These are phyloP conservation scores for Onychostoma macrolepis DNA, from an alignment of 2,113 vertebrate genomes.

Conservation along the genomic window DNA sequence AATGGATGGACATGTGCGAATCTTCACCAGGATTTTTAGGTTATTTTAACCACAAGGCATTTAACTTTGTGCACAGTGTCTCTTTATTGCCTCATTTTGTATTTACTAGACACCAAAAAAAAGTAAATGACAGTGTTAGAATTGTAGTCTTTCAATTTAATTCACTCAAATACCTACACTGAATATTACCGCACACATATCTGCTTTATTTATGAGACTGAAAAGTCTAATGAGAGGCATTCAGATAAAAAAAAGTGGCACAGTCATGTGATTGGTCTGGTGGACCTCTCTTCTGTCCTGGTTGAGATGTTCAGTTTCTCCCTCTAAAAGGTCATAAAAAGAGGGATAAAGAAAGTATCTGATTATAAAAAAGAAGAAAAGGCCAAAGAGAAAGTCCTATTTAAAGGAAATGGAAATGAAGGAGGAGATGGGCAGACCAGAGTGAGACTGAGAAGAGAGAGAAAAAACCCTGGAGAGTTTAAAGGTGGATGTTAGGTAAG, in stretches of 20 bases:
- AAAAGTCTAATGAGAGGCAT: not conserved
- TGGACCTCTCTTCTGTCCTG: not conserved
- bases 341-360: not conserved
- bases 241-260: not conserved
- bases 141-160: not conserved
- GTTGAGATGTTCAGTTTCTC: not conserved
- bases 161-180: not conserved
- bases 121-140: not conserved
- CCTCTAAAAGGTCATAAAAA: not conserved
- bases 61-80: not conserved
- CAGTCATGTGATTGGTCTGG: not conserved
- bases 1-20: not conserved
- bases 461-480: not conserved
- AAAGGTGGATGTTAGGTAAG: not conserved
- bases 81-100: not conserved
- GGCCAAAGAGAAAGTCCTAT: constrained; percentile 18
- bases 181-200: not conserved
- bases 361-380: constrained; percentile 24
- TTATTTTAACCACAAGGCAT: not conserved
- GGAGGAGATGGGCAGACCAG: not conserved
- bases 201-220: not conserved
- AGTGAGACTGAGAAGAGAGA: not conserved
- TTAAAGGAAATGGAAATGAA: constrained; percentile 21
- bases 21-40: not conserved
- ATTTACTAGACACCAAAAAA: not conserved